Evolutionary conservation across 2,888 invertebrate genomes (phyloP).

Genomic region (Drosophila prolongata): DNA sequence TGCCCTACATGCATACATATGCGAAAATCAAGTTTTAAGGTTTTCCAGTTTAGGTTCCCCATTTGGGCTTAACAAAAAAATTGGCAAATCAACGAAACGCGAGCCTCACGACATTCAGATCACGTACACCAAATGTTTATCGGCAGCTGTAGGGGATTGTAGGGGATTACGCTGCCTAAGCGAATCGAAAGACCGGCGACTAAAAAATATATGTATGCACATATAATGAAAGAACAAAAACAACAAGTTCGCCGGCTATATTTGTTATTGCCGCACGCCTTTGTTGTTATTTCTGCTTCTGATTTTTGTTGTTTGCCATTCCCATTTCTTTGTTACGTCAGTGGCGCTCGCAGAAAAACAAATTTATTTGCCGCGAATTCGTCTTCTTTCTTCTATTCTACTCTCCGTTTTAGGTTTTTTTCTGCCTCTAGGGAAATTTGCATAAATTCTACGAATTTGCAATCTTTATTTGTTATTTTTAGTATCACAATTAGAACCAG

Average conservation of each 20-base stretch:
- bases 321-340: constrained; percentile 44
- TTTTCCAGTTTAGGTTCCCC: constrained; percentile 6
- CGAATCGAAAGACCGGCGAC: constrained; percentile 26
- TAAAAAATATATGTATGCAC: constrained; percentile 20
- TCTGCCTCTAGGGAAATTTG: constrained; percentile 32
- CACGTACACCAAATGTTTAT: constrained; percentile 39
- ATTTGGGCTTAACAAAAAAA: constrained; percentile 22
- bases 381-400: constrained; percentile 14
- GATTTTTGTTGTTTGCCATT: constrained; percentile 30
- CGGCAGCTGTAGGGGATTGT: constrained; percentile 30
- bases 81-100: constrained; percentile 19
- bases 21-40: constrained; percentile 29
- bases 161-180: constrained; percentile 24
- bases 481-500: constrained; percentile 28
- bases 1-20: constrained; percentile 4
- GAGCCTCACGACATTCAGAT: constrained; percentile 19
- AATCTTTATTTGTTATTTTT: constrained; percentile 21
- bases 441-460: constrained; percentile 32
- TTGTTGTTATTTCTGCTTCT: constrained; percentile 12
- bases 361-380: constrained; percentile 28
- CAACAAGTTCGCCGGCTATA: constrained; percentile 37
- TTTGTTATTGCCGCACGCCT: constrained; percentile 23
- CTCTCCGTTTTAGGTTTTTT: constrained; percentile 3
- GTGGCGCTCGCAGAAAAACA: constrained; percentile 16
- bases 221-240: constrained; percentile 11